Conservation (phyloP, 1,140 invertebrate genomes). For the Cataglyphis hispanica region DNA sequence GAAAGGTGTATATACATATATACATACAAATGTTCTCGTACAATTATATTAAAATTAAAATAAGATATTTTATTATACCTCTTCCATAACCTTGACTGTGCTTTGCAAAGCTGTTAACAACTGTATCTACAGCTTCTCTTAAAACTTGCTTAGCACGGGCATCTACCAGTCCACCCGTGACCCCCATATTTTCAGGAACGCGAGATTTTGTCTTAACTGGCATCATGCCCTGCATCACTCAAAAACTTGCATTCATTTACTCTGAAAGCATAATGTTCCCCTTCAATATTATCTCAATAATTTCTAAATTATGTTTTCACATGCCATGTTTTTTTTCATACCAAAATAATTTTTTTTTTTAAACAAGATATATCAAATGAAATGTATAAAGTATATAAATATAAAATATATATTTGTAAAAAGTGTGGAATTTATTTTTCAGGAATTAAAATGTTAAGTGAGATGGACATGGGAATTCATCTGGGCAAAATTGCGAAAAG, state of each 20-base stretch:
- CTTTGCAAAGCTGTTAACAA: conserved; percentile 93
- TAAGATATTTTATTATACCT: conserved; percentile 86
- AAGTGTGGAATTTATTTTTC: too few species aligned
- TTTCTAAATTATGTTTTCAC: background rate
- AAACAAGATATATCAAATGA: too few species aligned
- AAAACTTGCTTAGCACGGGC: conserved; percentile 91
- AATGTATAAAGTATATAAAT: too few species aligned
- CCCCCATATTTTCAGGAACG: conserved; percentile 84
- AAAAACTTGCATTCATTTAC: conserved; percentile 77
- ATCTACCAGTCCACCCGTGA: conserved; percentile 86
- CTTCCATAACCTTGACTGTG: conserved; percentile 92
- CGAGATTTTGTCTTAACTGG: conserved; percentile 85
- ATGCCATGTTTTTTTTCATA: background rate
- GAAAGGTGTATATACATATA: background rate
- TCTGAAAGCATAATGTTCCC: conserved; percentile 60
- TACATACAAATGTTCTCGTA: background rate
- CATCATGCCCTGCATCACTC: conserved; percentile 84
- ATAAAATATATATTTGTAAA: too few species aligned
- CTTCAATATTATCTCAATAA: conserved; percentile 6
- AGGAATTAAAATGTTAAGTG: too few species aligned
- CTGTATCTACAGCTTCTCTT: conserved; percentile 92
- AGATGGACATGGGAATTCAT: too few species aligned
- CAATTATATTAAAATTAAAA: conserved; percentile 13
- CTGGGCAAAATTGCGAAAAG: background rate
- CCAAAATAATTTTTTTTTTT: background rate